These are phyloP conservation scores for Epiperipatus broadwayi DNA, from an alignment of 2,888 invertebrate genomes.

Conservation along the genomic window DNA sequence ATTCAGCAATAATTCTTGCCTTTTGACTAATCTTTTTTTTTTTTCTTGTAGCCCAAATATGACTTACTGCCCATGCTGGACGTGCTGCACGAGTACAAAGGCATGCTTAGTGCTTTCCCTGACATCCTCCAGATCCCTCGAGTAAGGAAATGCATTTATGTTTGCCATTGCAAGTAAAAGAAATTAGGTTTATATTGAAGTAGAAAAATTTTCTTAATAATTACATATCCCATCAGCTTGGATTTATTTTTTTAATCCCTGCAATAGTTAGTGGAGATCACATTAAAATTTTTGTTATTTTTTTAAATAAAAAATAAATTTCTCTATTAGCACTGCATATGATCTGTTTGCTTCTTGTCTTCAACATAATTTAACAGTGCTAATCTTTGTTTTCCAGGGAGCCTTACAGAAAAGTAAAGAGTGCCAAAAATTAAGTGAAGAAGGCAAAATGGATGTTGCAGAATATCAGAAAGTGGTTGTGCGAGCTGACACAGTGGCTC, in stretches of 20 bases:
- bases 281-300: too few relatives aligned
- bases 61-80: constrained; percentile 43
- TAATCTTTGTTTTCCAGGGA: constrained; percentile 28
- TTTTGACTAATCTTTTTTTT: constrained; percentile 8
- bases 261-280: too few relatives aligned
- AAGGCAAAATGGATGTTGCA: constrained; percentile 62
- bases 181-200: constrained; percentile 5
- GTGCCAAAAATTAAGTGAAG: constrained; percentile 54
- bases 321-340: too few relatives aligned
- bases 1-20: too few relatives aligned
- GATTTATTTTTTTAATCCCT: too few relatives aligned
- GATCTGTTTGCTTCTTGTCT: too few relatives aligned
- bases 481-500: constrained; percentile 75
- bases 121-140: constrained; percentile 74
- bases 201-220: neutral
- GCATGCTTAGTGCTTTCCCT: constrained; percentile 70
- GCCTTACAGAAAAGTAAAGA: constrained; percentile 74
- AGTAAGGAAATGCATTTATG: constrained; percentile 29
- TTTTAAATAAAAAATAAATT: too few relatives aligned
- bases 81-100: constrained; percentile 79
- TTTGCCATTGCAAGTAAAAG: constrained; percentile 16
- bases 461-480: constrained; percentile 60
- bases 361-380: too few relatives aligned
- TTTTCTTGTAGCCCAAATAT: constrained; percentile 37
- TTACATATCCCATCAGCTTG: neutral